Evolutionary conservation across 2,797 vertebrate genomes (phyloP), one percentile per base, ranked within the genome.

Genomic region (Manis javanica): DNA sequence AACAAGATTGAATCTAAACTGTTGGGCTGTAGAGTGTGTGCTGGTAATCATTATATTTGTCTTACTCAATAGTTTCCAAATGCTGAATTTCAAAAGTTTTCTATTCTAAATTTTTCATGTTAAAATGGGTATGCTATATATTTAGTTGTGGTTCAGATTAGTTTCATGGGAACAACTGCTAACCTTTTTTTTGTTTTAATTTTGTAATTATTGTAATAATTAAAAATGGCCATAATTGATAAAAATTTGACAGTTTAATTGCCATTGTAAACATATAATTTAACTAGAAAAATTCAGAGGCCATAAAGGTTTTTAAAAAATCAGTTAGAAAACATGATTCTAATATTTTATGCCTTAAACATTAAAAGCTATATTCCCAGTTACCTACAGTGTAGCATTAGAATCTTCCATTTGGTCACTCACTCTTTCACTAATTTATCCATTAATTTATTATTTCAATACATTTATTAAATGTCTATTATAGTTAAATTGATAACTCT

Each of bases 241-340:
- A 34, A 90, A 57, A 79, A 29, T 23, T 87, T 21, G 81, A 12
- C 16, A 75, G 26, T 24, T 71, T 69, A 31, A 55, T 13, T 37
- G 16, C 72, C 55, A 24, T 42, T 88, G 39, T 12, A 87, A 39
- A 59, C 39, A 37, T 49, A 18, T 39, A 75, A 57, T 61, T 85
- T 92, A 83, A 72, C 24, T 57, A 84, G 81, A 87, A 86, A 68
- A 92, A 86, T 72, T 53, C 18, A 37, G 66, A 93, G 71, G 21
- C 37, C 72, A 91, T 77, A 51, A 72, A 57, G 1, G 4, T 49
- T 91, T 92, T 74, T 16, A 3, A 75, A 92, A 95, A 95, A n/a
- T 55, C 29, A 34, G 2, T 91, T 77, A 29, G 71, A 95, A 95
- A 90, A 23, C 10, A 23, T 51, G 46, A 85, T 21, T 57, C 19